A percentile compares a stretch with the other conserved stretches of the same genome.
Evolutionary conservation across 2,888 invertebrate genomes (phyloP).

Genomic region (Anagyrus pseudococci): DNA sequence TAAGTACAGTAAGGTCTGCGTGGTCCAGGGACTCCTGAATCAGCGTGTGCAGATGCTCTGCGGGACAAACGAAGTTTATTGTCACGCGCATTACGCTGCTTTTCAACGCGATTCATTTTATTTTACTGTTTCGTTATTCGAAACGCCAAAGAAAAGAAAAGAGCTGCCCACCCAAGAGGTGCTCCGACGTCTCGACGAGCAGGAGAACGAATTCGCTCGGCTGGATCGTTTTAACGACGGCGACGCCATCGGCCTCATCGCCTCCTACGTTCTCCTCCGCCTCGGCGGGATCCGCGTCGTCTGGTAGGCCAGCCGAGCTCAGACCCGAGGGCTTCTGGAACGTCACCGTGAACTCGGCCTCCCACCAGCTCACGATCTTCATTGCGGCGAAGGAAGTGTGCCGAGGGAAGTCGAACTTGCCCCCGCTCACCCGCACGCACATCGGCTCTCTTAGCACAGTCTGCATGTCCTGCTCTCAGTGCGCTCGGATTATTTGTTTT

Average conservation of each 20-base stretch:
- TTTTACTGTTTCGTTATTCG: too few species aligned
- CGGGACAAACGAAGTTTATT: background rate
- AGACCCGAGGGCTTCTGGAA: conserved; percentile 73
- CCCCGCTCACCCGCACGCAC: conserved; percentile 81
- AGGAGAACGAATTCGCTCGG: conserved; percentile 78
- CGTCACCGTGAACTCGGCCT: conserved; percentile 81
- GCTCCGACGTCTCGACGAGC: conserved; percentile 75
- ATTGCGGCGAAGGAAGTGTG: conserved; percentile 85
- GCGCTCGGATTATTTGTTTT: background rate
- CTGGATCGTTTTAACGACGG: conserved; percentile 77
- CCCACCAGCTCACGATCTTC: conserved; percentile 86
- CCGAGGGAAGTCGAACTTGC: conserved; percentile 81
- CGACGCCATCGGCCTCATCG: too few species aligned
- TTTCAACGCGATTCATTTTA: too few species aligned
- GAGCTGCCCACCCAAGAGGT: conserved; percentile 67
- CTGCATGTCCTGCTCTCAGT: conserved; percentile 69
- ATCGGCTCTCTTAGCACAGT: conserved; percentile 80
- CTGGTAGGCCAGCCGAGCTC: conserved; percentile 46
- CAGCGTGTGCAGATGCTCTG: conserved; percentile 78
- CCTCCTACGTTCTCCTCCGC: too few species aligned
- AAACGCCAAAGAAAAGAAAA: conserved; percentile 22
- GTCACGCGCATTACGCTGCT: background rate
- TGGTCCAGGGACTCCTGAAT: conserved; percentile 87
- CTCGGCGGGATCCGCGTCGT: conserved; percentile 58
- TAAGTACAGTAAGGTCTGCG: conserved; percentile 80